phyloP scores from a whole-genome alignment of 2,113 vertebrate species.

The Gallinago jamesoni region DNA sequence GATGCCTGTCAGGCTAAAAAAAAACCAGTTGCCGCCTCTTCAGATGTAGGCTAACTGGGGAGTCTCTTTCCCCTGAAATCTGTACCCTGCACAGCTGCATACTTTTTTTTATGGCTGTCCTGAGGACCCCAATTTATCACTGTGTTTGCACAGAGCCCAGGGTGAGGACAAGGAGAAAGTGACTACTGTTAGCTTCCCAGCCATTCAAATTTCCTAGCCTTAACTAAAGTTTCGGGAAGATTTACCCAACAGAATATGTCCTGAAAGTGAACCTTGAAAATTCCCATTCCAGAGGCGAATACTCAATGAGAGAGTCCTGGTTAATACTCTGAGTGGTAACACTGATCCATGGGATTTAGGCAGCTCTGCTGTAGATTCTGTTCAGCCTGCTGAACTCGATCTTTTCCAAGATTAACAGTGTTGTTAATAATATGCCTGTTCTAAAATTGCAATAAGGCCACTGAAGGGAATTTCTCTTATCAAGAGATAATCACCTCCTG shows the following conservation, averaged over 20 bases:
- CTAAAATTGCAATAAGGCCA: neutral
- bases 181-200: neutral
- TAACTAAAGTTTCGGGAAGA: neutral
- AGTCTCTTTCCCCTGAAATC: neutral
- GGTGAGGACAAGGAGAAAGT: neutral
- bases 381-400: neutral
- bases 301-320: neutral
- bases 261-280: neutral
- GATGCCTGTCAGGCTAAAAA: neutral
- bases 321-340: neutral
- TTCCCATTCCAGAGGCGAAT: neutral
- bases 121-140: neutral
- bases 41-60: fast-evolving
- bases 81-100: neutral
- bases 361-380: neutral
- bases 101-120: neutral
- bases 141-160: neutral
- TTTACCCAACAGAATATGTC: neutral
- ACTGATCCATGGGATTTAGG: neutral
- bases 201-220: neutral
- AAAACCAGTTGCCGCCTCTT: neutral
- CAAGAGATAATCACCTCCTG: slow-evolving; percentile 1
- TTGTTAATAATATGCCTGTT: neutral
- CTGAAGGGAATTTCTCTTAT: slow-evolving; percentile 19
- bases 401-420: neutral